Evolutionary conservation across 2,888 invertebrate species (phyloP), one percentile per base, ranked within the genome.

Genomic region (Parochlus steinenii): DNA sequence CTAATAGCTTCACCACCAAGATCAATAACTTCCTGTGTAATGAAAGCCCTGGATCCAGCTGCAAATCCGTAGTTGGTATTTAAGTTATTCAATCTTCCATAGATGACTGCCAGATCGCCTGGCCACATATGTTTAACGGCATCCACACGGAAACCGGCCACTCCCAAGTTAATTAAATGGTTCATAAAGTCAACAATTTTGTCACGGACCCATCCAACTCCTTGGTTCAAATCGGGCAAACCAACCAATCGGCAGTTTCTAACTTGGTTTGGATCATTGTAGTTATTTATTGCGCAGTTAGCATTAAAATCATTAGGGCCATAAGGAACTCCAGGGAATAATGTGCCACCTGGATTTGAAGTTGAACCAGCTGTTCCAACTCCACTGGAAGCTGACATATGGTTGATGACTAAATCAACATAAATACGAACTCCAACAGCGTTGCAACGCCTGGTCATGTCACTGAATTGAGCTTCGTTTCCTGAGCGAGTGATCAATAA

Each of bases 321-420:
- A 44, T 66, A 74, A 0, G 72, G 70, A 1, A 74, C 71, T 1
- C 51, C 64, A 1, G 64, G 64, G 43, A 67, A 74, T 1, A 50
- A 42, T 29, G 58, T 56, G 0, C 49, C 49, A 1, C 45, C 45
- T 8, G 69, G 56, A 43, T 69, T 56, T 1, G 68, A 70, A 0
- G 49, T 55, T 28, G 66, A 43, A 1, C 43, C 45, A 7, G 40
- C 46, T 4, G 43, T 46, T 14, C 46, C 58, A 12, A 46, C 31
- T 11, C 36, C 36, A 30, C 23, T 30, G 14, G 24, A 24, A 4
- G 46, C 70, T 0, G 78, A 71, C 89, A 89, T 89, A 55, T 90
- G 89, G 55, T 90, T 90, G 39, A 87, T 64, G 10, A 90, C 68
- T 0, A 74, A 69, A 49, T 90, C 89, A 0, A 76, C 81, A 55